Evolutionary conservation across 1,140 invertebrate species (phyloP).

Genomic region (Anthonomus grandis): DNA sequence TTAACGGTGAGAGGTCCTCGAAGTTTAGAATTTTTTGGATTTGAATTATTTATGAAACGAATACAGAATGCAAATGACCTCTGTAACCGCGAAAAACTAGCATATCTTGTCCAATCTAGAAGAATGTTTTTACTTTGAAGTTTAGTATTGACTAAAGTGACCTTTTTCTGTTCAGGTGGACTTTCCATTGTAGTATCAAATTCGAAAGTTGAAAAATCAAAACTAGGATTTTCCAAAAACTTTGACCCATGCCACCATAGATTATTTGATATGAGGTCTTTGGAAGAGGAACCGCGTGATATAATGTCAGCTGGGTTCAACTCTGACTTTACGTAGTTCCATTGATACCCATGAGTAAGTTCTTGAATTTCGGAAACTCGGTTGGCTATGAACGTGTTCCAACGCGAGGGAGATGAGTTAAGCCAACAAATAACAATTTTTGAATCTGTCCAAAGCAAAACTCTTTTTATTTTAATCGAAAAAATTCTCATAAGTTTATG

Average conservation of each 20-base stretch:
- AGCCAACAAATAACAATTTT: conserved; percentile 48
- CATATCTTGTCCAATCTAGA: too few species aligned
- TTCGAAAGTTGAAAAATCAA: too few species aligned
- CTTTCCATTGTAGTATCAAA: too few species aligned
- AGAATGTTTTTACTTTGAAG: too few species aligned
- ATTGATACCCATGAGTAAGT: conserved; percentile 33
- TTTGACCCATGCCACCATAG: conserved; percentile 43
- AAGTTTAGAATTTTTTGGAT: too few species aligned
- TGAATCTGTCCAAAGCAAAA: conserved; percentile 47
- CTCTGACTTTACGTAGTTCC: conserved; percentile 45
- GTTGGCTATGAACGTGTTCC: conserved; percentile 47
- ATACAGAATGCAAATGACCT: too few species aligned
- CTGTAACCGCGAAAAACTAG: too few species aligned
- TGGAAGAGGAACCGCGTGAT: conserved; percentile 44
- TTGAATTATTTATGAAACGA: too few species aligned
- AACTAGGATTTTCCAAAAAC: too few species aligned
- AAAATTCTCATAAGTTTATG: conserved; percentile 10
- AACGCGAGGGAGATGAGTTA: conserved; percentile 33
- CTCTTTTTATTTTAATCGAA: conserved; percentile 30
- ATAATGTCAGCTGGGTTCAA: conserved; percentile 50
- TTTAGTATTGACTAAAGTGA: too few species aligned
- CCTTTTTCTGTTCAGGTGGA: too few species aligned
- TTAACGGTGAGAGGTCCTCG: too few species aligned
- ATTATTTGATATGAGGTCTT: conserved; percentile 18
- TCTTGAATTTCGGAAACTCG: conserved; percentile 38